Evolutionary conservation across 2,888 invertebrate species (phyloP).

Genomic region (Cheilosia urbana): DNA sequence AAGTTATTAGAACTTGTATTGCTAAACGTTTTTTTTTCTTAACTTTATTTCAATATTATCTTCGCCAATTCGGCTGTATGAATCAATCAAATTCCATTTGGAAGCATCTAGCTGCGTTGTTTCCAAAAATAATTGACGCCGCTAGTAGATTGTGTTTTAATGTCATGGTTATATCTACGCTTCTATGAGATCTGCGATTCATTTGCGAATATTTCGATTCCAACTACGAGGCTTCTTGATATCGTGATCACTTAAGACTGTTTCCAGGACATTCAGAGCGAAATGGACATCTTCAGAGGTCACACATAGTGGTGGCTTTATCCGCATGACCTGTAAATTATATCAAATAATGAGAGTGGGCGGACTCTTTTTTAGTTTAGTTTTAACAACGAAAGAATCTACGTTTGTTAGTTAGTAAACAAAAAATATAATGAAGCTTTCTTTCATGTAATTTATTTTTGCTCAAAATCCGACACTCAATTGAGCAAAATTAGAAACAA

Average conservation of each 20-base stretch:
- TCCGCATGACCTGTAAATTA: conserved; percentile 89
- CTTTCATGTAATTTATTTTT: too few relatives aligned
- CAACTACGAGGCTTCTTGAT: conserved; percentile 80
- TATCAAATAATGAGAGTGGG: not conserved
- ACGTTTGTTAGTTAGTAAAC: too few relatives aligned
- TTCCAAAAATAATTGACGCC: conserved; percentile 22
- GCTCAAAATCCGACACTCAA: too few relatives aligned
- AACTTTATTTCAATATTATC: not conserved
- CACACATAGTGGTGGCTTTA: conserved; percentile 98
- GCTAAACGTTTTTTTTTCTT: not conserved
- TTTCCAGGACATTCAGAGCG: conserved; percentile 86
- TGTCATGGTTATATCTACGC: conserved; percentile 2
- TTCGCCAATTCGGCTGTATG: conserved; percentile 20
- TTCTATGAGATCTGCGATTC: conserved; percentile 13
- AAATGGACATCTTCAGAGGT: conserved; percentile 93
- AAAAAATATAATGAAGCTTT: too few relatives aligned
- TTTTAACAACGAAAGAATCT: too few relatives aligned
- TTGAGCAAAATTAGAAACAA: too few relatives aligned
- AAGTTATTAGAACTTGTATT: not conserved
- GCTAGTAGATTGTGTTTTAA: conserved; percentile 7
- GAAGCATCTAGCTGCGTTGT: conserved; percentile 3
- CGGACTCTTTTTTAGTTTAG: too few relatives aligned
- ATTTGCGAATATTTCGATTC: conserved; percentile 77
- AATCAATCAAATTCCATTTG: conserved; percentile 54
- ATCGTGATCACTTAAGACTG: conserved; percentile 78